These are phyloP conservation scores for Stichopus horrens DNA, from an alignment of 53 echinoderm and acorn worm species.

Conservation along the genomic window DNA sequence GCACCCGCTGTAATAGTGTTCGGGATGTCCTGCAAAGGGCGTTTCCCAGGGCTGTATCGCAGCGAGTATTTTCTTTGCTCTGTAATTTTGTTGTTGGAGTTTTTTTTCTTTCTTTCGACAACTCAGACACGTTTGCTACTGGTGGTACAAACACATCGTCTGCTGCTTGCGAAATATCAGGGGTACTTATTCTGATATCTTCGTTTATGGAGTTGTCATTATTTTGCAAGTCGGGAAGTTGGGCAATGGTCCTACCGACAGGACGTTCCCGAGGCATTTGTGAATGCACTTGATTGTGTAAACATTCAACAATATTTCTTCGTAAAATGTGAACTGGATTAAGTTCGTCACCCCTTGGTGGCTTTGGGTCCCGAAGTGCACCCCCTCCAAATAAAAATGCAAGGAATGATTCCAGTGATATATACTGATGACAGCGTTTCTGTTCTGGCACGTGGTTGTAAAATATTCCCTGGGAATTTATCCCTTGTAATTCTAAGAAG, in stretches of 20 bases:
- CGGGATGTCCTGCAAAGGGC: too few relatives aligned
- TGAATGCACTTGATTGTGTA: not conserved
- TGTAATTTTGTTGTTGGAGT: too few relatives aligned
- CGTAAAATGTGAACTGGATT: not conserved
- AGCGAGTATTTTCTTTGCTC: too few relatives aligned
- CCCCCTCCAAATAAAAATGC: not conserved
- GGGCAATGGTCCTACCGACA: too few relatives aligned
- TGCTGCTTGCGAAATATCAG: not conserved
- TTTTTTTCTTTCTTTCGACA: not conserved
- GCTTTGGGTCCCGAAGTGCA: not conserved
- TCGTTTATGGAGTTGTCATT: not conserved
- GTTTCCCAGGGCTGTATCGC: too few relatives aligned
- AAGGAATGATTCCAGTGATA: not conserved
- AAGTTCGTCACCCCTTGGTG: not conserved
- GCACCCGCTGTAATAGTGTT: too few relatives aligned
- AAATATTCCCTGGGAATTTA: not conserved
- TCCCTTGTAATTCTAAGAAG: not conserved
- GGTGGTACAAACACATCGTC: not conserved
- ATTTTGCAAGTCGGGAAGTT: too few relatives aligned
- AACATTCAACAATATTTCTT: constrained; percentile 6
- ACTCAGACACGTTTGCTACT: not conserved
- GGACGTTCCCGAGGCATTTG: too few relatives aligned
- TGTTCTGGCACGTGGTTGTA: not conserved
- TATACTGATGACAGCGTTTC: not conserved
- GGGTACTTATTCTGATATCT: not conserved